Evolutionary conservation across 2,113 vertebrate species (phyloP).

Genomic region (Danionella cerebrum): DNA sequence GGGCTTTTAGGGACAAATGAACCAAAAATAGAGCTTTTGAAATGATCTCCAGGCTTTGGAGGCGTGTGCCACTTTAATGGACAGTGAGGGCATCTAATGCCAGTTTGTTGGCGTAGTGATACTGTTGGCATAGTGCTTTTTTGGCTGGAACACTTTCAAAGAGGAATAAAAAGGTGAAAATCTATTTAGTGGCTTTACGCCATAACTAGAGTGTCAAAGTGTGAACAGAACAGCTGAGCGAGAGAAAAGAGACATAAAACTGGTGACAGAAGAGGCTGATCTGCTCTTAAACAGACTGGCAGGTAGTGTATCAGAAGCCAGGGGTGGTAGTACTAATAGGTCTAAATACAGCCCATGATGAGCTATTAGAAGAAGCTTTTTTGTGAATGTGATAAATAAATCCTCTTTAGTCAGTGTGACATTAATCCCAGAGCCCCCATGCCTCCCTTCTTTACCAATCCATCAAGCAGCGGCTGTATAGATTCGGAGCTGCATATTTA

Average conservation of each 20-base stretch:
- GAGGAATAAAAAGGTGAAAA: slow-evolving; percentile 32
- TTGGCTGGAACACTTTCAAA: slow-evolving; percentile 31
- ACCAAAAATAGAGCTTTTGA: neutral
- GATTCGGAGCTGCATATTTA: slow-evolving; percentile 36
- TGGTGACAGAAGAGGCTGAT: slow-evolving; percentile 26
- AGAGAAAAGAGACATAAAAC: neutral
- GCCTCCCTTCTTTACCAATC: slow-evolving; percentile 40
- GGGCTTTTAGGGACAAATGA: neutral
- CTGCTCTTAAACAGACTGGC: slow-evolving; percentile 32
- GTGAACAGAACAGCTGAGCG: slow-evolving; percentile 18
- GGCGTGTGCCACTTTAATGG: neutral
- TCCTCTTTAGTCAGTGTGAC: slow-evolving; percentile 43
- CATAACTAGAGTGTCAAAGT: slow-evolving; percentile 30
- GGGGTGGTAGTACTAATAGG: slow-evolving; percentile 36
- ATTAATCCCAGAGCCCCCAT: slow-evolving; percentile 44
- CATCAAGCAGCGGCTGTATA: slow-evolving; percentile 35
- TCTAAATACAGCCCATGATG: slow-evolving; percentile 41
- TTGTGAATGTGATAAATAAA: slow-evolving; percentile 46
- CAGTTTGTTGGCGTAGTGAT: slow-evolving; percentile 1
- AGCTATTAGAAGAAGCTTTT: slow-evolving; percentile 42
- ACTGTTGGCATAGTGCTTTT: slow-evolving; percentile 19
- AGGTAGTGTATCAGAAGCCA: slow-evolving; percentile 35
- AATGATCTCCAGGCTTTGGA: slow-evolving; percentile 3
- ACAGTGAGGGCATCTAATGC: slow-evolving; percentile 5
- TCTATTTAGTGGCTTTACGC: slow-evolving; percentile 38